These are phyloP conservation scores for Diplodus puntazzo DNA, from an alignment of 2,797 vertebrate species.

Conservation along the genomic window DNA sequence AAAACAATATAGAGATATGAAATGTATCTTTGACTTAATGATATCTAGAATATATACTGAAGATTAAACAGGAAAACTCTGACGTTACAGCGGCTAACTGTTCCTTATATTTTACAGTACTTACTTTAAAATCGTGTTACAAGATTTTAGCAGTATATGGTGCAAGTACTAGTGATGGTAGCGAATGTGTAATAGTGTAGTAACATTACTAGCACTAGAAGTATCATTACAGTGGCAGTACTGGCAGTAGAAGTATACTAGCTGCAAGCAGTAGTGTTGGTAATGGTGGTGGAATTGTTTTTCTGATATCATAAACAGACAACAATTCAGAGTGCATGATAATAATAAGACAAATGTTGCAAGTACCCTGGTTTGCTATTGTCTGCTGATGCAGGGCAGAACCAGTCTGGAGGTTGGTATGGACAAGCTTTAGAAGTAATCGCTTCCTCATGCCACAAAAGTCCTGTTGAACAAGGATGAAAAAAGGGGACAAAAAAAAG, in stretches of 20 bases:
- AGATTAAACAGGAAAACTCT: not conserved
- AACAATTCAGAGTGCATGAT: slow-evolving; percentile 1
- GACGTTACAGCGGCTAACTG: not conserved
- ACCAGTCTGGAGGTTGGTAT: slow-evolving; percentile 71
- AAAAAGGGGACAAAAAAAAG: not conserved
- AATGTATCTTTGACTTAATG: slow-evolving; percentile 16
- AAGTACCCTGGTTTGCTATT: slow-evolving; percentile 57
- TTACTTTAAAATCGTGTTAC: not conserved
- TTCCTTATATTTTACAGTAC: not conserved
- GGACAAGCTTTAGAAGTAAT: slow-evolving; percentile 35
- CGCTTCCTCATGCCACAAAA: slow-evolving; percentile 76
- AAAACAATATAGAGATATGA: slow-evolving; percentile 18
- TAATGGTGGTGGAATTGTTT: not conserved
- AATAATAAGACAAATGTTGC: not conserved
- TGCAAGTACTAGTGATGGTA: not conserved
- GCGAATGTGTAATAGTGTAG: not conserved
- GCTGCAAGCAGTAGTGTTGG: not conserved
- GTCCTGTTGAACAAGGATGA: slow-evolving; percentile 62
- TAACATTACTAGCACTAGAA: not conserved
- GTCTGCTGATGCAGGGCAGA: slow-evolving; percentile 37
- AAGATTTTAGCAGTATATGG: not conserved
- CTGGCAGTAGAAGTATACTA: not conserved
- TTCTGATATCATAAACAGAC: slow-evolving; percentile 1
- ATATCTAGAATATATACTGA: slow-evolving; percentile 2
- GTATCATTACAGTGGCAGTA: not conserved